These are phyloP conservation scores for Equus przewalskii DNA, from an alignment of 2,113 vertebrate genomes.

Conservation along the genomic window DNA sequence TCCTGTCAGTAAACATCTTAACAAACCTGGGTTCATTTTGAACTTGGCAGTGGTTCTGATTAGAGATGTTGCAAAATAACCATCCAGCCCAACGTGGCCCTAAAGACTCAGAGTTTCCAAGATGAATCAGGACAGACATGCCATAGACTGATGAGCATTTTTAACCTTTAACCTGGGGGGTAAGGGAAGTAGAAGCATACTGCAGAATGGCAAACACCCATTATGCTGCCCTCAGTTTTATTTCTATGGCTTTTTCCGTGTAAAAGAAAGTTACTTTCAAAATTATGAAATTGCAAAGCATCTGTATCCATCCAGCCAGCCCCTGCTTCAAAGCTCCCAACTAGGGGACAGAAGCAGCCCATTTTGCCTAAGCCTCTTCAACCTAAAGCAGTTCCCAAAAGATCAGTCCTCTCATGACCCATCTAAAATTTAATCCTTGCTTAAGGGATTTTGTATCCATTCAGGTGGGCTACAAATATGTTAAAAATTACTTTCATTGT, in stretches of 20 bases:
- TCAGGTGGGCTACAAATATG: neutral
- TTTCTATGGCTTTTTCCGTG: slow-evolving; percentile 37
- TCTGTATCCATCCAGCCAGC: neutral
- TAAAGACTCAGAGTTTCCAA: slow-evolving; percentile 82
- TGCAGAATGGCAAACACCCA: neutral
- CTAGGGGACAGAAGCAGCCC: neutral
- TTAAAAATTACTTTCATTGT: neutral
- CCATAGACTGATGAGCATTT: slow-evolving; percentile 49
- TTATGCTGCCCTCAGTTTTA: neutral
- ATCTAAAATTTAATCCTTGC: neutral
- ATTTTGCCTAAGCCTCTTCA: neutral
- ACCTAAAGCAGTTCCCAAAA: neutral
- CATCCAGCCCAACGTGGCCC: slow-evolving; percentile 65
- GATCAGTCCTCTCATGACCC: neutral
- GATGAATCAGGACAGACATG: slow-evolving; percentile 70
- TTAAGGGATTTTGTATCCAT: neutral
- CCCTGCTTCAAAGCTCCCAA: neutral
- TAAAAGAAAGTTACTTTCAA: slow-evolving; percentile 58
- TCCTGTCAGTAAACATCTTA: slow-evolving; percentile 84
- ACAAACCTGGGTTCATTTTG: slow-evolving; percentile 80
- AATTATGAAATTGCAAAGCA: neutral
- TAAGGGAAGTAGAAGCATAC: neutral
- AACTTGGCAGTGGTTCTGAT: slow-evolving; percentile 84
- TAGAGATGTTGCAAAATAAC: slow-evolving; percentile 85
- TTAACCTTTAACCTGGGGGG: slow-evolving; percentile 64